Percentiles rank a stretch among this genome's conserved stretches.
phyloP scores from a whole-genome alignment of 2,113 vertebrate species.

The Pterocles burchelli region DNA sequence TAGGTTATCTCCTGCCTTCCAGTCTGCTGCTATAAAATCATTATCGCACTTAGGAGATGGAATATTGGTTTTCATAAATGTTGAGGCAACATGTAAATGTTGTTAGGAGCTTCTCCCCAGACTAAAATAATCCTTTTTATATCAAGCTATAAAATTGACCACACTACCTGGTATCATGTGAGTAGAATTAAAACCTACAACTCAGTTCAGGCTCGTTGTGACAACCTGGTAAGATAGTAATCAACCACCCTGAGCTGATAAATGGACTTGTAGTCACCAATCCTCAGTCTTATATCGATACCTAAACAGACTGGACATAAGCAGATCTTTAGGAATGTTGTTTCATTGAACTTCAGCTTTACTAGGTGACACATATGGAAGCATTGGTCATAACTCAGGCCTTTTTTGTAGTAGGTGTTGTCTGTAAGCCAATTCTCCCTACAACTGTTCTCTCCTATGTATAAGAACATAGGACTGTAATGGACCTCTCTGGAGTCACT shows the following conservation, averaged over 20 bases:
- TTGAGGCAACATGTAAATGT: neutral
- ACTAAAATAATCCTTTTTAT: neutral
- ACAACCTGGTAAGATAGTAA: neutral
- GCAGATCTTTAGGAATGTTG: neutral
- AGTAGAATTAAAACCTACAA: neutral
- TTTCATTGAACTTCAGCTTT: neutral
- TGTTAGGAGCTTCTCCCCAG: neutral
- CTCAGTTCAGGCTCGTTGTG: neutral
- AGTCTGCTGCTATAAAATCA: neutral
- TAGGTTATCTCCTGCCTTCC: neutral
- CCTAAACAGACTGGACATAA: neutral
- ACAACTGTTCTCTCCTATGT: neutral
- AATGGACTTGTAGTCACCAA: neutral
- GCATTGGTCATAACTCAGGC: neutral
- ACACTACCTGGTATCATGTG: neutral
- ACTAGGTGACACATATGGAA: neutral
- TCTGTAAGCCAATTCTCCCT: neutral
- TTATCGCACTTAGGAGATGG: neutral
- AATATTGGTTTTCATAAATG: neutral
- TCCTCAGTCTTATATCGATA: neutral
- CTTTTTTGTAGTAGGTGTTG: neutral
- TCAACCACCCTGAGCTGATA: neutral
- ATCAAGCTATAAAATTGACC: neutral
- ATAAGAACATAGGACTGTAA: neutral
- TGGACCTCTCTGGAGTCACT: neutral